phyloP scores from a whole-genome alignment of 2,888 invertebrate species.

The Melieria omissa region DNA sequence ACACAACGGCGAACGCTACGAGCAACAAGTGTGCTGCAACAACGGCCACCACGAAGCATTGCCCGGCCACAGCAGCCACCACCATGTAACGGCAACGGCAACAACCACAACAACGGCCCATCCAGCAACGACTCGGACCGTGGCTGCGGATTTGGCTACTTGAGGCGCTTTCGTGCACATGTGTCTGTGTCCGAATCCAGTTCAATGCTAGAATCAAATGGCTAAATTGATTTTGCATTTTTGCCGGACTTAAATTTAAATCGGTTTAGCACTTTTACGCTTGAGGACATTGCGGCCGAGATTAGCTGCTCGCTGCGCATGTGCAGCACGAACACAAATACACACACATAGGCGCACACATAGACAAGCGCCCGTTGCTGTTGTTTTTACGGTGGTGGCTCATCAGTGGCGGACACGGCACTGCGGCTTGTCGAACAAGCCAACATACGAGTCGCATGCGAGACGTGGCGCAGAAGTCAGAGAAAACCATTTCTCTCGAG shows the following conservation, averaged over 20 bases:
- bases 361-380: not conserved
- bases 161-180: not conserved
- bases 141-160: not conserved
- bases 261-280: slow-evolving; percentile 47
- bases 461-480: too few relatives aligned
- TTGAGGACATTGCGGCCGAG: slow-evolving; percentile 32
- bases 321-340: not conserved
- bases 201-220: slow-evolving; percentile 48
- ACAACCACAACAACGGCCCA: not conserved
- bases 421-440: slow-evolving; percentile 58
- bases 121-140: not conserved
- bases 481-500: too few relatives aligned
- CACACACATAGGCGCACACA: not conserved
- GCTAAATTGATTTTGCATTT: slow-evolving; percentile 61
- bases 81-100: slow-evolving; percentile 23
- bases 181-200: slow-evolving; percentile 34
- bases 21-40: slow-evolving; percentile 21
- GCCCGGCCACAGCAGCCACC: slow-evolving; percentile 37
- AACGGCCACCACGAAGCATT: slow-evolving; percentile 10
- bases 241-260: slow-evolving; percentile 46
- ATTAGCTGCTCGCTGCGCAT: slow-evolving; percentile 18
- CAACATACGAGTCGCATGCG: too few relatives aligned
- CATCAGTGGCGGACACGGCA: slow-evolving; percentile 45
- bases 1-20: slow-evolving; percentile 19
- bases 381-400: slow-evolving; percentile 16